A percentile compares a stretch with the other conserved stretches of the same genome.
Evolutionary conservation across 1,140 invertebrate species (phyloP).

Genomic region (Nomia melanderi): DNA sequence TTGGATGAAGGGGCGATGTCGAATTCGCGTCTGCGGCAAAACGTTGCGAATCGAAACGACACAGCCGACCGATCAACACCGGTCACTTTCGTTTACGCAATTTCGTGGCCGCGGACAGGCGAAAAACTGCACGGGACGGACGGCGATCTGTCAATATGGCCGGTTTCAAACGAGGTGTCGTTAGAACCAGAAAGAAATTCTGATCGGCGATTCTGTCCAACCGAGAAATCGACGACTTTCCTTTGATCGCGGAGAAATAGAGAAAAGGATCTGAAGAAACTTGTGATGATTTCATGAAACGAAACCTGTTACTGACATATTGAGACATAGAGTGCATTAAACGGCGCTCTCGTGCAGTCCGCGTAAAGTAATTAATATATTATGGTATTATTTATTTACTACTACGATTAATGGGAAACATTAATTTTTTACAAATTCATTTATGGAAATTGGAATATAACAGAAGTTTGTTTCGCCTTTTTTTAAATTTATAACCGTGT

Average conservation of each 20-base stretch:
- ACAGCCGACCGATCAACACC: constrained; percentile 67
- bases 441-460: too few species aligned
- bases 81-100: constrained; percentile 60
- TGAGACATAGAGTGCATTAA: too few species aligned
- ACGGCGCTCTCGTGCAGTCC: too few species aligned
- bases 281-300: too few species aligned
- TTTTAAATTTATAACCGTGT: too few species aligned
- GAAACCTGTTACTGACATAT: too few species aligned
- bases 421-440: too few species aligned
- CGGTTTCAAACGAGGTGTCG: constrained; percentile 1
- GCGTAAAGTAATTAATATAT: too few species aligned
- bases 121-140: constrained; percentile 12
- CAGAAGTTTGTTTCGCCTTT: too few species aligned
- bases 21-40: constrained; percentile 3
- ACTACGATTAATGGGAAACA: too few species aligned
- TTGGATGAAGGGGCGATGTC: neutral
- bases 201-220: neutral
- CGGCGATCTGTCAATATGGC: neutral
- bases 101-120: constrained; percentile 1
- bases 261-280: too few species aligned
- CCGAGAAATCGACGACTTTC: neutral
- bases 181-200: neutral
- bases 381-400: too few species aligned
- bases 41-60: constrained; percentile 45
- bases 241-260: neutral